These are phyloP conservation scores for Lithophane semibrunnea DNA, from an alignment of 2,888 invertebrate species.

Conservation along the genomic window DNA sequence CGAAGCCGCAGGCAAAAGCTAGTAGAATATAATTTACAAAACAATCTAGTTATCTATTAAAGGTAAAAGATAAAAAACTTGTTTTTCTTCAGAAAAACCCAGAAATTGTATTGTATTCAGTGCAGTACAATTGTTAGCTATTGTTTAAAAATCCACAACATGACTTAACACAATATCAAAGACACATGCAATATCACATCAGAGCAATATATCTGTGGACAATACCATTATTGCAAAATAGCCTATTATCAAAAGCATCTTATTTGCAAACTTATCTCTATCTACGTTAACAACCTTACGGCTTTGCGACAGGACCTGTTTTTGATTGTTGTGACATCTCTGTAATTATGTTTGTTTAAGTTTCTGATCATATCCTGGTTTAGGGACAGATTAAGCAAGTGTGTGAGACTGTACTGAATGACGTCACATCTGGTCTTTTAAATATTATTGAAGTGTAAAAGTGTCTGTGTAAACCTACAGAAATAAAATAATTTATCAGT, in stretches of 20 bases:
- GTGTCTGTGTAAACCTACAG: neutral
- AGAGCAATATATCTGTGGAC: conserved; percentile 31
- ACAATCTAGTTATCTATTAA: no score
- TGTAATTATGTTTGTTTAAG: neutral
- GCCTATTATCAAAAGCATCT: conserved; percentile 22
- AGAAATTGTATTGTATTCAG: neutral
- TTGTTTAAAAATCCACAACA: conserved; percentile 21
- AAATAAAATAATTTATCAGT: neutral
- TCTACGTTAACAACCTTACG: neutral
- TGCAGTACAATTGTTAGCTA: neutral
- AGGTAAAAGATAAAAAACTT: neutral
- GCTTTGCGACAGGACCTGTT: neutral
- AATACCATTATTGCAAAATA: conserved; percentile 40
- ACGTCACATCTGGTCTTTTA: neutral
- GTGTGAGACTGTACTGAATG: neutral
- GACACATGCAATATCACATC: conserved; percentile 4
- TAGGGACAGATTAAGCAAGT: neutral
- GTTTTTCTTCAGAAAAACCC: neutral
- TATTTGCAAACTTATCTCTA: conserved; percentile 19
- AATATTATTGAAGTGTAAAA: neutral
- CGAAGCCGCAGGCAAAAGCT: no score
- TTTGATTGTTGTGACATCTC: neutral
- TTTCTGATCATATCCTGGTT: neutral
- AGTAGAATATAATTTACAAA: neutral
- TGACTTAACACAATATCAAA: conserved; percentile 5